phyloP scores from a whole-genome alignment of 53 echinoderm and acorn worm species.

The Actinopyga echinites region DNA sequence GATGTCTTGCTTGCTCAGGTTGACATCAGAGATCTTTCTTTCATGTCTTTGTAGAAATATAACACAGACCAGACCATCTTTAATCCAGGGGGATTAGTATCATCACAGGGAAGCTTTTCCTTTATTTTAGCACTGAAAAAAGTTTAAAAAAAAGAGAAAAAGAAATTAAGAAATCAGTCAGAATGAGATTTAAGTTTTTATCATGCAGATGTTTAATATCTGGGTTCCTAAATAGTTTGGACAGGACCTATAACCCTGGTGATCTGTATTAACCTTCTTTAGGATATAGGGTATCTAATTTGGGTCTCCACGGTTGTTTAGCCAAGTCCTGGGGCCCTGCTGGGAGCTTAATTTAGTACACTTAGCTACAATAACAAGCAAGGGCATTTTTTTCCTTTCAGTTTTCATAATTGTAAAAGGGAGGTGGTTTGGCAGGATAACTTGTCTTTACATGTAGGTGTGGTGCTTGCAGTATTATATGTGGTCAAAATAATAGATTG shows the following conservation, averaged over 20 bases:
- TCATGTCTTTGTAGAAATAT: background rate
- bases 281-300: conserved; percentile 26
- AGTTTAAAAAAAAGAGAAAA: no score
- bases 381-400: conserved; percentile 6
- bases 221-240: conserved; percentile 12
- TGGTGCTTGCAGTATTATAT: background rate
- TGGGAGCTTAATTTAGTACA: conserved; percentile 37
- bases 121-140: no score
- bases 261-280: conserved; percentile 12
- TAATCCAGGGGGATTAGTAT: conserved; percentile 32
- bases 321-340: conserved; percentile 24
- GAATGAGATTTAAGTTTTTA: background rate
- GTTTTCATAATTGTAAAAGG: conserved; percentile 3
- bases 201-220: conserved; percentile 31
- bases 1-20: background rate
- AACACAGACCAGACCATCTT: conserved; percentile 22
- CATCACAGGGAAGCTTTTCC: background rate
- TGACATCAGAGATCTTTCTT: background rate
- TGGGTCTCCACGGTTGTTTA: conserved; percentile 16
- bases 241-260: background rate
- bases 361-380: conserved; percentile 42
- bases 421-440: conserved; percentile 11
- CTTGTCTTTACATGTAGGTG: background rate
- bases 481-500: background rate
- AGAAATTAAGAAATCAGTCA: no score